Base-by-base conservation (phyloP, 2,113 vertebrate species). In the Callipepla squamata region DNA sequence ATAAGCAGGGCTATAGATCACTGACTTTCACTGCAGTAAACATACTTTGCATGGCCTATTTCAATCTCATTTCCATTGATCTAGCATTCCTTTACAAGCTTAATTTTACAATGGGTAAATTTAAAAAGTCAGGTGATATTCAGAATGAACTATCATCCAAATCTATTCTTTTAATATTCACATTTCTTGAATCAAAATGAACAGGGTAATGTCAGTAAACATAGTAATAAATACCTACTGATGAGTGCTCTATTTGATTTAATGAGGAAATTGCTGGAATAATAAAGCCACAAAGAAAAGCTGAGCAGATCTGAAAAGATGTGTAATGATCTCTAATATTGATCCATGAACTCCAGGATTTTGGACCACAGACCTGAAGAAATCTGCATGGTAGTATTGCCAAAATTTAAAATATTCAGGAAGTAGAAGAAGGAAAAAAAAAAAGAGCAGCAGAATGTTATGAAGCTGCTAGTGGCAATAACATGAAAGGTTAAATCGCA, bases 381-480 rank as follows among this genome's bases (percentile, higher is more conserved):
- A 85, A 76, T 69, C 62, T 22, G 13, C 0, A 0, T 9, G 4
- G 26, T 65, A n/a, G 8, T 30, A 11, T 34, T 68, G 12, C n/a
- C 38, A 90, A 74, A 85, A 58, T 7, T 47, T 57, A 28, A 87
- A 77, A 87, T 3, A 42, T 28, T 63, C 45, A 53, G 40, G 30
- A 8, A 13, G 3, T 36, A 13, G 13, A 50, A 40, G 78, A 62
- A 44, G 76, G 79, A 87, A 28, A 53, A 28, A 55, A 32, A 40
- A 81, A 62, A 45, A 85, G 85, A 85, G 4, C 32, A 62, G 17
- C 9, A 47, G 63, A 67, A 36, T 34, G 76, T 42, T 80, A 80
- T 70, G 42, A 90, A 73, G 5, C 40, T 94, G 20, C 45, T 70
- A 82, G 2, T 9, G 91, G 63, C 85, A 28, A 32, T 4, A 62